Evolutionary conservation across 2,888 invertebrate species (phyloP), one percentile per base, ranked within the genome.

Genomic region (Stenodema calcarata): DNA sequence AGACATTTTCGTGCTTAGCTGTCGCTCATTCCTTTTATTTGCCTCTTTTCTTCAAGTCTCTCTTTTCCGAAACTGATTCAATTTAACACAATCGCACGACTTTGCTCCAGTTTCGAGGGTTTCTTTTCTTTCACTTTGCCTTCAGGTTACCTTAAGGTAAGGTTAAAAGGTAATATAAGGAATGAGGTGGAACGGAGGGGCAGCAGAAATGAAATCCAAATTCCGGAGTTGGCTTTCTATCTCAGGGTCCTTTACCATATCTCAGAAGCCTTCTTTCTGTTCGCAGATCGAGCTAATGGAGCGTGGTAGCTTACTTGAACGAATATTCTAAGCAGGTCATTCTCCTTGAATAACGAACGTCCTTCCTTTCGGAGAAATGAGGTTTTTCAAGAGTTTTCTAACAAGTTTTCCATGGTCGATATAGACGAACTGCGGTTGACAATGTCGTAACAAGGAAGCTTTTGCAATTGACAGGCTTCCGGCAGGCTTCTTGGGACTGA

Each of bases 291-390:
- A 54, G 80, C 80, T 80, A 80, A 80, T 80, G 80, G 80, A 80
- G 80, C 80, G 80, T 50, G 54, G 80, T 80, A 54, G 80, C 80
- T 80, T 80, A 80, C 80, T 28, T 54, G 80, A 80, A 80, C 80
- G 54, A 54, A 80, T 80, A 80, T 80, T 80, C 80, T 80, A 54
- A 54, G 54, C 54, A 78, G 27, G 50, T 80, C 54, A 80, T 54
- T 80, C 80, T 54, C 28, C 80, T 35, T 47, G 50, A 54, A 80
- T 54, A 54, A 80, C 30, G 30, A 54, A 80, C 30, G 30, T 50
- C 23, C 47, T 54, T 80, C 54, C 42, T 50, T 30, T 35, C n/a
- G 16, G 35, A 35, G 30, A 35, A 35, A 73, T 35, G 35, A 18
- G 14, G 73, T 70, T 70, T 27, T 70, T 70, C 28, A 27, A 16